phyloP scores from a whole-genome alignment of 1,140 invertebrate species.

The Lepidurus couesii region DNA sequence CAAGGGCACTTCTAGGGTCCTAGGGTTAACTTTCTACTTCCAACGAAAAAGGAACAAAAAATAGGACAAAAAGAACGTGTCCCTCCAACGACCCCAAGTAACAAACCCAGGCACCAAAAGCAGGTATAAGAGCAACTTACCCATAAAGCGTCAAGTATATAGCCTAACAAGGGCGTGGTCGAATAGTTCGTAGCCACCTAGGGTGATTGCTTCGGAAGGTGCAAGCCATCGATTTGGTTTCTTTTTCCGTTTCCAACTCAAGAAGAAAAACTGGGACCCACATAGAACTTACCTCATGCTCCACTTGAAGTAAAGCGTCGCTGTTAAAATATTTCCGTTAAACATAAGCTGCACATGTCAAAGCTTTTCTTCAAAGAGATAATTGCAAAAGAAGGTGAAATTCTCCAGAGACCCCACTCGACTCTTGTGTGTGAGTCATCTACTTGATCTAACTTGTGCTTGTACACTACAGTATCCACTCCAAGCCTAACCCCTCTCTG shows the following conservation, averaged over 20 bases:
- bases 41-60: not conserved
- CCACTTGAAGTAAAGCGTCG: not conserved
- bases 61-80: not conserved
- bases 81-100: not conserved
- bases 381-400: not conserved
- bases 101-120: not conserved
- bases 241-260: not conserved
- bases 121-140: not conserved
- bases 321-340: not conserved
- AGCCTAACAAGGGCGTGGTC: slow-evolving; percentile 5
- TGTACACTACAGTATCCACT: not conserved
- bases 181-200: not conserved
- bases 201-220: not conserved
- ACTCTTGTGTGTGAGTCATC: slow-evolving; percentile 5
- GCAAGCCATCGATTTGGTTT: not conserved
- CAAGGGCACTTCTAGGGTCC: not conserved
- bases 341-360: not conserved
- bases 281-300: not conserved
- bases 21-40: not conserved
- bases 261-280: not conserved
- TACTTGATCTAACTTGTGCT: not conserved
- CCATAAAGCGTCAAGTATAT: not conserved
- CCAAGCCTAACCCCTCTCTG: not conserved
- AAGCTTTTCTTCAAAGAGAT: not conserved
- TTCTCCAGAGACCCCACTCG: not conserved